Percentiles rank a stretch among this genome's conserved stretches.
These are phyloP conservation scores for Rhyacichthys aspro DNA, from an alignment of 2,797 vertebrate genomes.

Conservation along the genomic window DNA sequence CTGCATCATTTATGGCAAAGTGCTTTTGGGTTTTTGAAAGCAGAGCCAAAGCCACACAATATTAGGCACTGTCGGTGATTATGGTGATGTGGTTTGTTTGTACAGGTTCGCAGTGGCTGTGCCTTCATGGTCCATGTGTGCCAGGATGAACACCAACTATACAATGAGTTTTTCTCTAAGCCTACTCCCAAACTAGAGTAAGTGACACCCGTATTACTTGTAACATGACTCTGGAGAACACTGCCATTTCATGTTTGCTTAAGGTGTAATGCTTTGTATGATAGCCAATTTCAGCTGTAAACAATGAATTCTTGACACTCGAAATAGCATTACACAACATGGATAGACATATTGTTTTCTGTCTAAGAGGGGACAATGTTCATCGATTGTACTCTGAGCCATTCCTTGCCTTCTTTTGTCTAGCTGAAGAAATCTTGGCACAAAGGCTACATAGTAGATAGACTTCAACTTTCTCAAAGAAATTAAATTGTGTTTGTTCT, in stretches of 20 bases:
- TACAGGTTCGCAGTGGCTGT: constrained; percentile 95
- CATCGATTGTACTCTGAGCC: constrained; percentile 16
- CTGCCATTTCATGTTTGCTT: constrained; percentile 25
- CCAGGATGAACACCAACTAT: constrained; percentile 97
- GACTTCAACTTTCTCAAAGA: constrained; percentile 21
- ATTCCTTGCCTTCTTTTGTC: constrained; percentile 17
- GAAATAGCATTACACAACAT: constrained; percentile 3
- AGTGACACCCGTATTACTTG: constrained; percentile 60
- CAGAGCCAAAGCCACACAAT: constrained; percentile 21
- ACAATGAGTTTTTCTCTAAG: constrained; percentile 96
- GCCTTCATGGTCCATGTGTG: constrained; percentile 99
- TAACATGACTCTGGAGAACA: constrained; percentile 6
- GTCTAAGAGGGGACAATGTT: background rate
- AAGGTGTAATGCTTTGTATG: constrained; percentile 3
- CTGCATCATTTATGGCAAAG: constrained; percentile 31
- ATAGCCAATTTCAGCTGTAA: constrained; percentile 9
- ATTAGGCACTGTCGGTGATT: constrained; percentile 4
- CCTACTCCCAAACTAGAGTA: constrained; percentile 93
- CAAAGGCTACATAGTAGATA: constrained; percentile 13
- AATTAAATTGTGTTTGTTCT: constrained; percentile 34
- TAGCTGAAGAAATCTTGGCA: constrained; percentile 1
- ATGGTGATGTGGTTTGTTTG: constrained; percentile 29
- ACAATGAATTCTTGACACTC: background rate
- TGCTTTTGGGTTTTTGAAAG: constrained; percentile 36
- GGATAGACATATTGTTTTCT: background rate